These are phyloP conservation scores for Madoqua kirkii DNA, from an alignment of 2,113 vertebrate species.

Conservation along the genomic window DNA sequence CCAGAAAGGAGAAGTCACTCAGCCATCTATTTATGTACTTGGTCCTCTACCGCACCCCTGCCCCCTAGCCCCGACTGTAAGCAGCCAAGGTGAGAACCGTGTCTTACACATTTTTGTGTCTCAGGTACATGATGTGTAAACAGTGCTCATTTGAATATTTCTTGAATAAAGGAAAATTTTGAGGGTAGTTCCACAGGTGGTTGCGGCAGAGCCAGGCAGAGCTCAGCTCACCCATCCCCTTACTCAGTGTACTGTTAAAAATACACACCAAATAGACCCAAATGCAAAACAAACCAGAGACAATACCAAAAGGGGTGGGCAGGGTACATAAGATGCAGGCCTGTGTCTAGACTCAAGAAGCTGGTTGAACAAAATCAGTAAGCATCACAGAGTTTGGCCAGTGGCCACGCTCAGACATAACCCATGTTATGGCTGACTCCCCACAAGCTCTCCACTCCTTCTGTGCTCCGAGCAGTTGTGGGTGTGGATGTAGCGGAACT, in stretches of 20 bases:
- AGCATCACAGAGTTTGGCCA: background rate
- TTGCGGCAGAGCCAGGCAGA: background rate
- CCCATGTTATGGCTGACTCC: background rate
- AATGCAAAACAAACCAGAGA: background rate
- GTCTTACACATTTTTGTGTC: background rate
- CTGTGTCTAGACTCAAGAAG: background rate
- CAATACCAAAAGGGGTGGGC: background rate
- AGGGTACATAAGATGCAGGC: background rate
- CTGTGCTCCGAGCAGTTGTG: background rate
- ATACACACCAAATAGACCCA: background rate
- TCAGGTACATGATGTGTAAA: background rate
- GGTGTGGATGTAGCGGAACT: background rate
- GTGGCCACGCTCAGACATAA: background rate
- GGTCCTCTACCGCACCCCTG: background rate
- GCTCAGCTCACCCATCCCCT: background rate
- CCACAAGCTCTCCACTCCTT: background rate
- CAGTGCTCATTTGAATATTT: background rate
- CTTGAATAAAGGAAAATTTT: background rate
- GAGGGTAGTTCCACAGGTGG: background rate
- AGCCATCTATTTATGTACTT: background rate
- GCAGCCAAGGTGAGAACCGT: background rate
- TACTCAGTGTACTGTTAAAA: background rate
- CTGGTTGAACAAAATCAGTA: background rate
- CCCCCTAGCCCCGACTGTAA: background rate
- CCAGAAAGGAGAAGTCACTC: conserved; percentile 18